Evolutionary conservation across 2,113 vertebrate species (phyloP), one percentile per base, ranked within the genome.

Genomic region (Eclectus roratus): DNA sequence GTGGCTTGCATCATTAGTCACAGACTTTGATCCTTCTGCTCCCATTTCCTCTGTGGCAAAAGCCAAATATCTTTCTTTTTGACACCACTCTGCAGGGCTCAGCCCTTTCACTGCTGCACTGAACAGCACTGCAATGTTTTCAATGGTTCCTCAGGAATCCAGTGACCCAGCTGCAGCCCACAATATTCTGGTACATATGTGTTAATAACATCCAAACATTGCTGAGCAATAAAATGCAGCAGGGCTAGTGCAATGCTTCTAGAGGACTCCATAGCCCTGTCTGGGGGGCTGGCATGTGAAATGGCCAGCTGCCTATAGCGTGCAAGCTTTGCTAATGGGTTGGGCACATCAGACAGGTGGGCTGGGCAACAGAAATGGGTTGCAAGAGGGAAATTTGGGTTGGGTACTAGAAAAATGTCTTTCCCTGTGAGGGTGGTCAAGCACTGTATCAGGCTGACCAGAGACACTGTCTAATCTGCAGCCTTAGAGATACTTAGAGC

Each of bases 11-110:
- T 85, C 53, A 23, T 94, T 91, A 70, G 46, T 82, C 94, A 91
- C 65, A 72, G 86, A 65, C 76, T 89, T 92, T 86, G 80, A 93
- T 91, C 86, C 74, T 79, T 89, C 53, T 85, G 74, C 83, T 88
- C 78, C 71, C 52, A 15, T 77, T 93, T 88, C 47, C 79, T 72
- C 61, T 20, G 29, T 77, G 91, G 60, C 66, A 89, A 70, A 28
- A 91, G 41, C 66, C 80, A 43, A 85, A 4, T 49, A 65, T 83
- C 44, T 64, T 60, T 58, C 56, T 53, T 66, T 66, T 66, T 80
- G 83, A 49, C 61, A 63, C 28, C 21, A 27, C 52, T 66, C 64
- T 68, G 41, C 53, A 43, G 81, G 69, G 49, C 61, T 89, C 84
- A 72, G 41, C 82, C 69, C 86, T 80, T 88, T 77, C 4, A 3